phyloP scores from a whole-genome alignment of 2,888 invertebrate species.

The Sisyra terminalis region DNA sequence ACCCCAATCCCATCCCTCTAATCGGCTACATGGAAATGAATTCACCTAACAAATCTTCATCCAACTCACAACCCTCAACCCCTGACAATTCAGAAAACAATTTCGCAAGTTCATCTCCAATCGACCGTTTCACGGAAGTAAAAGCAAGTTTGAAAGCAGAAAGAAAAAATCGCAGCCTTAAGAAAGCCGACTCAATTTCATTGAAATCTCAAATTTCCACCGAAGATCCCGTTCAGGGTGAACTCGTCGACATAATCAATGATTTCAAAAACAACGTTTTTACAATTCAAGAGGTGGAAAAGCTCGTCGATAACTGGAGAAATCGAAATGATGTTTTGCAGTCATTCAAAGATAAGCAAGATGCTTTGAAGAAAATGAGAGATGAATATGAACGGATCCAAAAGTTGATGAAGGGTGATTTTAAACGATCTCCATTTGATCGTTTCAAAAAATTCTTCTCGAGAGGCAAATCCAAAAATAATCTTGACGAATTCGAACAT shows the following conservation, averaged over 20 bases:
- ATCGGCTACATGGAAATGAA: constrained; percentile 31
- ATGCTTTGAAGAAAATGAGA: constrained; percentile 63
- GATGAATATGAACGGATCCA: constrained; percentile 72
- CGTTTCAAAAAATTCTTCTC: constrained; percentile 59
- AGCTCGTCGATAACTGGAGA: constrained; percentile 72
- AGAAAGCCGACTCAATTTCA: background rate
- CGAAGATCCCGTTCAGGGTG: constrained; percentile 48
- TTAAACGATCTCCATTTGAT: constrained; percentile 64
- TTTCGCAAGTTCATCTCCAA: background rate
- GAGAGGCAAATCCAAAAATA: constrained; percentile 38
- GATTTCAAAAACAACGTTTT: constrained; percentile 82
- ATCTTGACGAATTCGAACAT: constrained; percentile 10
- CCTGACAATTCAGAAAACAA: background rate
- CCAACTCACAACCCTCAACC: background rate
- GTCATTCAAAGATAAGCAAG: constrained; percentile 70
- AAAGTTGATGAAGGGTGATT: constrained; percentile 43
- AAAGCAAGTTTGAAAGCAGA: background rate
- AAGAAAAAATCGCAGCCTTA: background rate
- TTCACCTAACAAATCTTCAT: constrained; percentile 10
- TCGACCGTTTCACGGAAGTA: constrained; percentile 2
- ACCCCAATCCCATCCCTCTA: constrained; percentile 18
- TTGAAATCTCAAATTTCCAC: constrained; percentile 12
- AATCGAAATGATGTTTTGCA: constrained; percentile 76
- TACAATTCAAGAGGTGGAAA: constrained; percentile 69
- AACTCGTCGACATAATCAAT: constrained; percentile 71